These are phyloP conservation scores for Oenanthe oenanthe DNA, from an alignment of 2,113 vertebrate genomes.

Conservation along the genomic window DNA sequence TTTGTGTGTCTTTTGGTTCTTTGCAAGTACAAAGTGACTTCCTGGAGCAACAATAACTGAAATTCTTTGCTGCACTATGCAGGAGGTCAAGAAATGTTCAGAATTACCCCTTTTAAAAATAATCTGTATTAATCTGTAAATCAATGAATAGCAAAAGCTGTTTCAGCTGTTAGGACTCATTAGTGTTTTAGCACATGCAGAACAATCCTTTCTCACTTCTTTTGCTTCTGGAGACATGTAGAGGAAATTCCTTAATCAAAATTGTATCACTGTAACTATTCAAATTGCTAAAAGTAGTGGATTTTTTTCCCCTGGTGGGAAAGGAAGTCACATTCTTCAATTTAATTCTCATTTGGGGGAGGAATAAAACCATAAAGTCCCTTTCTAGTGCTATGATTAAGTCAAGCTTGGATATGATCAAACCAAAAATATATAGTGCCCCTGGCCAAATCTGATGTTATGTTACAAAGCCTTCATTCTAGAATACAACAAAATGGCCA, in stretches of 20 bases:
- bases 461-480: neutral
- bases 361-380: neutral
- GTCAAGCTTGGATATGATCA: neutral
- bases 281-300: neutral
- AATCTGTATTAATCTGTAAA: neutral
- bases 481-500: neutral
- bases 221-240: neutral
- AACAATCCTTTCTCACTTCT: neutral
- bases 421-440: neutral
- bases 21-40: neutral
- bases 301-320: too few species aligned
- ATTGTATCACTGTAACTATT: neutral
- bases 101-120: neutral
- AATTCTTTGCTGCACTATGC: neutral
- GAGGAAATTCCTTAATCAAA: neutral
- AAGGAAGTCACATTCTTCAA: neutral
- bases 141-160: neutral
- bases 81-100: neutral
- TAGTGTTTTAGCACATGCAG: neutral
- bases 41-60: neutral
- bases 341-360: neutral
- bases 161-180: neutral
- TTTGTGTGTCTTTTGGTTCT: neutral
- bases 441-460: neutral
- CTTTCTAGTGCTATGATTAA: neutral